Conservation (phyloP, 2,113 vertebrate species). For the Paramormyrops kingsleyae region DNA sequence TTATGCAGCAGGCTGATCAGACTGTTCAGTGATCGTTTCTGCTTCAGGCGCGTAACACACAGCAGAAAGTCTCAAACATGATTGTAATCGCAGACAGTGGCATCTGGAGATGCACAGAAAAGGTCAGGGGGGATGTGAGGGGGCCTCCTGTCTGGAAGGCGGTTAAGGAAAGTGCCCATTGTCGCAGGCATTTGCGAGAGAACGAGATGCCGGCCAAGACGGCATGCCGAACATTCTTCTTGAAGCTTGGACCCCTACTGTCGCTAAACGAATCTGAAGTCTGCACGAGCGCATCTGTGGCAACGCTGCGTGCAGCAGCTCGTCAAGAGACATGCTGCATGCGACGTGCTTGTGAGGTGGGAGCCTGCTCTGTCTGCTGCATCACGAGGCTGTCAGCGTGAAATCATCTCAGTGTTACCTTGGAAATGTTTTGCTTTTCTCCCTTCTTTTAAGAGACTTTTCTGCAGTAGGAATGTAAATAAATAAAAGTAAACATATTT, state of each 20-base stretch:
- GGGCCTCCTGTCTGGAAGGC: not conserved
- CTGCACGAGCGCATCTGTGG: not conserved
- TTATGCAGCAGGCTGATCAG: not conserved
- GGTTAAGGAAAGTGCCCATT: not conserved
- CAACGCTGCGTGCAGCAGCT: not conserved
- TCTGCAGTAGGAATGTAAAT: not conserved
- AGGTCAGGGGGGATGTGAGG: not conserved
- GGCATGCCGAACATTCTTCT: not conserved
- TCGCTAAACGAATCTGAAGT: not conserved
- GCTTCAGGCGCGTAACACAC: not conserved
- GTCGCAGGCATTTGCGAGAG: not conserved
- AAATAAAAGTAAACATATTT: not conserved
- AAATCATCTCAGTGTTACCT: not conserved
- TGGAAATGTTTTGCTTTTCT: not conserved
- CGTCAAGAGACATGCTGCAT: not conserved
- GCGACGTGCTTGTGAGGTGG: not conserved
- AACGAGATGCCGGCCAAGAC: not conserved
- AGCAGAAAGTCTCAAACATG: not conserved
- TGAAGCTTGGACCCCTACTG: not conserved
- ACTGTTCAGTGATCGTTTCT: not conserved
- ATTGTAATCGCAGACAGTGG: not conserved
- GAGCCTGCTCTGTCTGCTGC: not conserved
- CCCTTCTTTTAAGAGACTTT: not conserved
- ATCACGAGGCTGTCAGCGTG: not conserved
- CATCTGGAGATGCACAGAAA: not conserved